phyloP scores from a whole-genome alignment of 2,888 invertebrate genomes.

The Steinernema carpocapsae region DNA sequence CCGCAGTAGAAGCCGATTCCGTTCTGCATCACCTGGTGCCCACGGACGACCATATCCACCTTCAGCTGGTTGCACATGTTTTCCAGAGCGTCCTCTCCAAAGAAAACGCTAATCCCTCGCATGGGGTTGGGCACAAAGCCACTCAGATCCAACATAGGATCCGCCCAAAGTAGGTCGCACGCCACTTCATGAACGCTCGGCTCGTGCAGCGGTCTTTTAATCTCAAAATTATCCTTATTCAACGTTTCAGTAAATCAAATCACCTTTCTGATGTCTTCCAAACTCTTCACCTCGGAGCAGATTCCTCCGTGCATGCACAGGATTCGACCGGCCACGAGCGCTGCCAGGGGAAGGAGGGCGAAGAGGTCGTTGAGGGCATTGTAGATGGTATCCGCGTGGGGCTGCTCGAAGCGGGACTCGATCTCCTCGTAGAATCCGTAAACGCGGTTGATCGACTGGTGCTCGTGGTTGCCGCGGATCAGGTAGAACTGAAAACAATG shows the following conservation, averaged over 20 bases:
- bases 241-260: background rate
- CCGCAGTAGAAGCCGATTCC: slow-evolving; percentile 34
- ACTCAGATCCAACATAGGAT: slow-evolving; percentile 44
- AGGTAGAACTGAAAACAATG: slow-evolving; percentile 22
- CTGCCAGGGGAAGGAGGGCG: slow-evolving; percentile 34
- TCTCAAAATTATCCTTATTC: slow-evolving; percentile 27
- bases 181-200: slow-evolving; percentile 39
- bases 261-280: slow-evolving; percentile 32
- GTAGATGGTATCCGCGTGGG: slow-evolving; percentile 3
- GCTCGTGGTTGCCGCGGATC: slow-evolving; percentile 36
- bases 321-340: slow-evolving; percentile 26
- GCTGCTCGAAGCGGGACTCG: background rate
- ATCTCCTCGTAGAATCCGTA: slow-evolving; percentile 24
- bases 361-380: slow-evolving; percentile 34
- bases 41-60: slow-evolving; percentile 15
- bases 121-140: slow-evolving; percentile 28
- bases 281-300: slow-evolving; percentile 7
- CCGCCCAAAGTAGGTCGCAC: slow-evolving; percentile 52
- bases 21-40: slow-evolving; percentile 37
- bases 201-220: slow-evolving; percentile 44
- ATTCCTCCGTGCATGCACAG: slow-evolving; percentile 38
- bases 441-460: slow-evolving; percentile 26
- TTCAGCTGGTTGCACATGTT: slow-evolving; percentile 15
- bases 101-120: slow-evolving; percentile 37
- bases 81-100: slow-evolving; percentile 34